Evolutionary conservation across 53 echinoderm and acorn worm genomes (phyloP).

Genomic region (Patiria pectinifera): DNA sequence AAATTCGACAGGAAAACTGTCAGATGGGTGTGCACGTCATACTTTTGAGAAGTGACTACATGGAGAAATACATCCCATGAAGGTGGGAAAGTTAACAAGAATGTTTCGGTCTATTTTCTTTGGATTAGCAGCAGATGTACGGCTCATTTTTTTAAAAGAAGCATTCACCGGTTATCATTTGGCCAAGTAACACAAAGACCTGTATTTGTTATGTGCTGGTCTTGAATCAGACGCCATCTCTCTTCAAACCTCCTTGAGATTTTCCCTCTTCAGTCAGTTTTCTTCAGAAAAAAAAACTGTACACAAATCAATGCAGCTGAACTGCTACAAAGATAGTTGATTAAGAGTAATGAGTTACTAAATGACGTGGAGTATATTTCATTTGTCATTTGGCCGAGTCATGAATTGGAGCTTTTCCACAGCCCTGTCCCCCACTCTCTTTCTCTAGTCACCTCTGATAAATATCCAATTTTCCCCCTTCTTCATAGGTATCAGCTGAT

Average conservation of each 20-base stretch:
- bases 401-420: background rate
- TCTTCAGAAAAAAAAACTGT: no score
- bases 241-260: no score
- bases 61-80: background rate
- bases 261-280: no score
- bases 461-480: background rate
- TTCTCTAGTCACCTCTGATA: background rate
- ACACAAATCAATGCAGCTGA: no score
- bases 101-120: background rate
- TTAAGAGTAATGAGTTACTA: background rate
- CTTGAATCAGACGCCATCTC: no score
- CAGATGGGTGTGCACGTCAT: background rate
- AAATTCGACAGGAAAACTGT: background rate
- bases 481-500: slow-evolving; percentile 39
- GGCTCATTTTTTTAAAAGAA: no score
- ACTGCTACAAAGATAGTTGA: no score
- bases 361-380: background rate
- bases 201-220: no score
- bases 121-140: background rate
- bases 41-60: background rate
- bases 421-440: background rate
- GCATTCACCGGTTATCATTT: no score
- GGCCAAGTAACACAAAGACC: no score
- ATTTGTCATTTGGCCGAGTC: background rate
- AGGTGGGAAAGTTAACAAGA: background rate